These are phyloP conservation scores for Fragum fragum DNA, from an alignment of 2,888 invertebrate genomes.

Conservation along the genomic window DNA sequence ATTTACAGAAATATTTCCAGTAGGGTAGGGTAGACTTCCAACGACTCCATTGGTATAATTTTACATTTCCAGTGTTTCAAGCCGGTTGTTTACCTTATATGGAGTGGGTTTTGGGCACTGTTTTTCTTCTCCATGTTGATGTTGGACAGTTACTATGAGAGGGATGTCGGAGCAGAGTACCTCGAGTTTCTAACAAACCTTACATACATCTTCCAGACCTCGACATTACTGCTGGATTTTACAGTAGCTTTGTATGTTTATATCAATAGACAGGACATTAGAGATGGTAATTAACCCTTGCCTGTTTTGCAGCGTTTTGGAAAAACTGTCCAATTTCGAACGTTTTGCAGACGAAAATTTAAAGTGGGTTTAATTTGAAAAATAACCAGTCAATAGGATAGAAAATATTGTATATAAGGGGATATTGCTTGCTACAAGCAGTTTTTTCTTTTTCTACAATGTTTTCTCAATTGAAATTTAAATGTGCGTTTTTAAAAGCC, in stretches of 20 bases:
- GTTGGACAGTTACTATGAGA: conserved; percentile 44
- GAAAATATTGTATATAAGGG: too few relatives aligned
- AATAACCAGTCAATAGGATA: too few relatives aligned
- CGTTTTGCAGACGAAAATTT: too few relatives aligned
- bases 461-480: too few relatives aligned
- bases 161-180: conserved; percentile 30
- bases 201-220: conserved; percentile 59
- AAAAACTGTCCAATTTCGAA: too few relatives aligned
- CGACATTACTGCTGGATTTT: conserved; percentile 36
- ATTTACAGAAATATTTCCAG: too few relatives aligned
- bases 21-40: too few relatives aligned
- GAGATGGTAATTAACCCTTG: conserved; percentile 36
- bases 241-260: conserved; percentile 38
- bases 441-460: too few relatives aligned
- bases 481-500: too few relatives aligned
- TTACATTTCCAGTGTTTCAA: conserved; percentile 34
- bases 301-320: background rate
- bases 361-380: too few relatives aligned
- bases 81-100: conserved; percentile 20
- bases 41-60: too few relatives aligned
- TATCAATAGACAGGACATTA: conserved; percentile 39
- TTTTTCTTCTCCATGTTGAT: conserved; percentile 41
- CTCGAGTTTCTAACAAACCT: conserved; percentile 68
- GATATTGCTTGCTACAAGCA: too few relatives aligned
- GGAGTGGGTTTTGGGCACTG: conserved; percentile 44